Conservation (phyloP, 2,113 vertebrate genomes). For the Pterocles burchelli region DNA sequence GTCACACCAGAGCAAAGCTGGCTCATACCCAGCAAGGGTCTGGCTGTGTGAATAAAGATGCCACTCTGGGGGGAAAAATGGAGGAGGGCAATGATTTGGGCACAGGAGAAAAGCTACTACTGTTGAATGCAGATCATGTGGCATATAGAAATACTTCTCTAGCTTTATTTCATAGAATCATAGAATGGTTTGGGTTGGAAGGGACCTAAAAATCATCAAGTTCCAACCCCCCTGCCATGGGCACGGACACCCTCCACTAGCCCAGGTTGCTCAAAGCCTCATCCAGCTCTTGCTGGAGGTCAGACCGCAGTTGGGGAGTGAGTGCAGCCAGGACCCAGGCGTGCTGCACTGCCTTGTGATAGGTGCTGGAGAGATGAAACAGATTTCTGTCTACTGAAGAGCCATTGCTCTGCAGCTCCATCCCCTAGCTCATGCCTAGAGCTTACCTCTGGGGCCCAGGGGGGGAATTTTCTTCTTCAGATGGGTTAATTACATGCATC, state of each 20-base stretch:
- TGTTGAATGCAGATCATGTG: not conserved
- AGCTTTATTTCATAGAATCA: no score
- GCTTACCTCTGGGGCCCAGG: not conserved
- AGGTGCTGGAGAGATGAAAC: not conserved
- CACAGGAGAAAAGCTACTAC: not conserved
- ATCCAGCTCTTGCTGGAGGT: not conserved
- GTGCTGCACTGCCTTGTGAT: not conserved
- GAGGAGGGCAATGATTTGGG: not conserved
- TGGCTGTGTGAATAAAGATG: not conserved
- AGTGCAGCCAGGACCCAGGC: not conserved
- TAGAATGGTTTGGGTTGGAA: no score
- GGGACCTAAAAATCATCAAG: no score
- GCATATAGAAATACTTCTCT: not conserved
- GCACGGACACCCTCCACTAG: no score
- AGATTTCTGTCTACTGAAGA: not conserved
- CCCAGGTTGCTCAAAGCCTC: no score
- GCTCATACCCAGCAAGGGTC: not conserved
- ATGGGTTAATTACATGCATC: not conserved
- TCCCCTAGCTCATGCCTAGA: not conserved
- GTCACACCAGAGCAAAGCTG: not conserved
- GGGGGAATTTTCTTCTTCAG: not conserved
- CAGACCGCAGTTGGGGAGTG: fast-evolving
- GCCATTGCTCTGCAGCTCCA: not conserved
- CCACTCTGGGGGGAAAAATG: not conserved
- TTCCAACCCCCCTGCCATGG: no score